A percentile compares a stretch with the other conserved stretches of the same genome.
These are phyloP conservation scores for Chrysopa pallens DNA, from an alignment of 1,140 invertebrate genomes.

Conservation along the genomic window DNA sequence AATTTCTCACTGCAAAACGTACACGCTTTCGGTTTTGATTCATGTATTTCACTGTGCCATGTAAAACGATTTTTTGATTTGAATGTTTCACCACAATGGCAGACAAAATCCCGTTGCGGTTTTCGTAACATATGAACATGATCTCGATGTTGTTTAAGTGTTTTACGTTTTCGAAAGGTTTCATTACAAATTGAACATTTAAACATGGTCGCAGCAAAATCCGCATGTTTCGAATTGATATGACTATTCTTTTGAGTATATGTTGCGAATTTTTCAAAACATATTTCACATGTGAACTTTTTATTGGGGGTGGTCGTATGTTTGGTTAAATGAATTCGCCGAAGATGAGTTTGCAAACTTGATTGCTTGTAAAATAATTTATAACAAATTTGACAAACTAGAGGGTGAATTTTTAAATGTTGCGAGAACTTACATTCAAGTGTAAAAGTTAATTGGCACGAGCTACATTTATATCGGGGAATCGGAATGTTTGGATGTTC, in stretches of 20 bases:
- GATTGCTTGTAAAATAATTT: constrained; percentile 55
- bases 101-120: constrained; percentile 58
- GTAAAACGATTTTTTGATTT: constrained; percentile 62
- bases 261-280: constrained; percentile 64
- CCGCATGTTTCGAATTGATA: constrained; percentile 55
- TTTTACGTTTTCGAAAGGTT: constrained; percentile 68
- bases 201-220: constrained; percentile 43
- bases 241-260: constrained; percentile 62
- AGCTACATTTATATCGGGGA: constrained; percentile 26
- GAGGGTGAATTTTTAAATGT: constrained; percentile 57
- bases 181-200: constrained; percentile 67
- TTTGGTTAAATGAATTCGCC: constrained; percentile 51
- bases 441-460: constrained; percentile 38
- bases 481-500: constrained; percentile 18
- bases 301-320: constrained; percentile 25
- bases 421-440: constrained; percentile 40
- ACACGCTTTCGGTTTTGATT: constrained; percentile 64
- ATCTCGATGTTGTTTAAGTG: constrained; percentile 68
- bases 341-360: constrained; percentile 56
- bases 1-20: constrained; percentile 68
- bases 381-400: constrained; percentile 60
- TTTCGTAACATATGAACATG: constrained; percentile 44
- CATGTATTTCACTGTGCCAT: constrained; percentile 75
- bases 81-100: constrained; percentile 62
- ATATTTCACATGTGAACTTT: constrained; percentile 48